These are phyloP conservation scores for Apostichopus californicus DNA, from an alignment of 35 echinoderm and acorn worm species.

Conservation along the genomic window DNA sequence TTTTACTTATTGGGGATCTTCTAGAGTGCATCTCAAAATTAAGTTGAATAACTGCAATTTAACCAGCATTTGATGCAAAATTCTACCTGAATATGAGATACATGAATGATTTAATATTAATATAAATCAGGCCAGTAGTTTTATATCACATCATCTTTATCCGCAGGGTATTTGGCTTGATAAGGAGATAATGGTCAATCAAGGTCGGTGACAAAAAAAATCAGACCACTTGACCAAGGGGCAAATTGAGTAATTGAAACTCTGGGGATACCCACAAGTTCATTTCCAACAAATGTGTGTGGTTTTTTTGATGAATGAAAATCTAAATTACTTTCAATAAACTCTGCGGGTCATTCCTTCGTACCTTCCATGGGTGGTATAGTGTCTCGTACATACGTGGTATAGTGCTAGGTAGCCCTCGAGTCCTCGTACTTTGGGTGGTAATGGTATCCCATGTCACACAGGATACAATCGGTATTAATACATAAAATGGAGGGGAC, in stretches of 20 bases:
- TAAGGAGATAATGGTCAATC: not conserved
- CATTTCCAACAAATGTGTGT: not conserved
- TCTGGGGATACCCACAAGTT: not conserved
- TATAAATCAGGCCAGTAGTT: too few species aligned
- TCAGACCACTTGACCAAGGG: not conserved
- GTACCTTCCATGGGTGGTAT: not conserved
- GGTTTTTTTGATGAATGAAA: constrained; percentile 4
- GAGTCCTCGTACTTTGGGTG: not conserved
- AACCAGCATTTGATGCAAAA: too few species aligned
- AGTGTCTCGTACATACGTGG: not conserved
- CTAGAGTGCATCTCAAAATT: too few species aligned
- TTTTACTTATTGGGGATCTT: too few species aligned
- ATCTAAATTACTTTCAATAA: constrained; percentile 7
- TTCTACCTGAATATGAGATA: too few species aligned
- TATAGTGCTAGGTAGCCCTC: too few species aligned
- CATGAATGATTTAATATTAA: too few species aligned
- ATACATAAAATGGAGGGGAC: too few species aligned
- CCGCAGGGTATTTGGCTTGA: not conserved
- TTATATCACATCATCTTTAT: not conserved
- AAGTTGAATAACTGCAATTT: too few species aligned
- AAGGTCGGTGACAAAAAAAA: not conserved
- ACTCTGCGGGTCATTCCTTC: not conserved
- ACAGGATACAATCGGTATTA: too few species aligned
- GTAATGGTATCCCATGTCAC: not conserved
- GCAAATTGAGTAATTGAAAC: not conserved